A percentile compares a stretch with the other conserved stretches of the same genome.
Conservation (phyloP, 2,888 invertebrate genomes). For the Pyrocoelia pectoralis region DNA sequence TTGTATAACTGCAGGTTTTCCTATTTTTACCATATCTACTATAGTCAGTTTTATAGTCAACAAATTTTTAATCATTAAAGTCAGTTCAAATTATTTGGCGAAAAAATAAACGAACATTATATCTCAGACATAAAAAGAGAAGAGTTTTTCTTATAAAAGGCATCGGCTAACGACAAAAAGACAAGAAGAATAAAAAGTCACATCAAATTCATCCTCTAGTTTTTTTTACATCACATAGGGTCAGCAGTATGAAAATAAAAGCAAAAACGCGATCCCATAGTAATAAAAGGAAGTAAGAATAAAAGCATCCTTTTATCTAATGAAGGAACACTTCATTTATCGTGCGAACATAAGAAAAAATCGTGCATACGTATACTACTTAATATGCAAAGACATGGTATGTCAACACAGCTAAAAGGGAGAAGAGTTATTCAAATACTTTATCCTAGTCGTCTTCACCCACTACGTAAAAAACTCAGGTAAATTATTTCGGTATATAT, state of each 20-base stretch:
- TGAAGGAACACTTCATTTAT: conserved; percentile 49
- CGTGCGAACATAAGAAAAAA: conserved; percentile 58
- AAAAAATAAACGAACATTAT: conserved; percentile 13
- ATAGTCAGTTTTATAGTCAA: too few species aligned
- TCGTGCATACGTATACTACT: conserved; percentile 51
- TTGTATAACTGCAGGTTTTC: too few species aligned
- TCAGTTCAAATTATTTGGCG: too few species aligned
- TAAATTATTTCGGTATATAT: conserved; percentile 49
- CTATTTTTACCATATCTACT: too few species aligned
- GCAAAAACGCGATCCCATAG: conserved; percentile 19
- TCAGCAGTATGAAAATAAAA: conserved; percentile 23
- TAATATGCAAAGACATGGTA: conserved; percentile 61
- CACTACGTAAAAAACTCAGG: conserved; percentile 58
- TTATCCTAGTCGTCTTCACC: conserved; percentile 46
- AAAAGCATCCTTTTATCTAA: conserved; percentile 29
- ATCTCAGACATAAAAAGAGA: conserved; percentile 23
- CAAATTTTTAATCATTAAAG: too few species aligned
- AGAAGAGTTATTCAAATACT: conserved; percentile 35
- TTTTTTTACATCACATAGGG: conserved; percentile 18
- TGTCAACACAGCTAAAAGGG: conserved; percentile 55
- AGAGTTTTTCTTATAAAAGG: conserved; percentile 16
- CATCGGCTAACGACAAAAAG: neutral
- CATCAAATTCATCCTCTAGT: conserved; percentile 18
- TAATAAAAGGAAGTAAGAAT: conserved; percentile 24
- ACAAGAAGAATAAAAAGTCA: conserved; percentile 22